Evolutionary conservation across 2,888 invertebrate genomes (phyloP), one percentile per base, ranked within the genome.

Genomic region (Dynastes tityus): DNA sequence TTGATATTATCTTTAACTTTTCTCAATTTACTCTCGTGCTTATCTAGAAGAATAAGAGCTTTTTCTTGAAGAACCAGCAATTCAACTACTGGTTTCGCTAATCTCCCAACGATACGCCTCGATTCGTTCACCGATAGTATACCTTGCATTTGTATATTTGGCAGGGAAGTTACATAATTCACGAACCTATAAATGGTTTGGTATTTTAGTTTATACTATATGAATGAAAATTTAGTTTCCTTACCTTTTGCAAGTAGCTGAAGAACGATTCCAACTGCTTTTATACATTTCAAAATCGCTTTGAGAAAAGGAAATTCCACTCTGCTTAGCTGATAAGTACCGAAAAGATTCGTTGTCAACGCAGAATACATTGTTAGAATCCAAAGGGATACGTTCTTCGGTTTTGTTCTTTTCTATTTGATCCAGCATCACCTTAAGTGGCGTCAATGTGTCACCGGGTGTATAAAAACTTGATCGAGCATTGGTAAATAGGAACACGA

Each of bases 261-360:
- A 61, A 0, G 85, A 85, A 27, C 81, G 82, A 11, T 81, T 79
- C 84, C 84, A 85, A 79, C 85, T 85, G 22, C 80, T 78, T 3
- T 68, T 40, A 81, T 82, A 84, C 22, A 80, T 70, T 5, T 82
- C 78, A 16, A 78, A 71, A 5, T 81, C 81, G 4, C 55, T 61
- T 2, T 79, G 68, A 51, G 76, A 74, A 76, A 84, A 84, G 4
- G 81, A 29, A 4, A 85, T 63, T 2, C 82, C 83, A 27, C 83
- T 75, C 49, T 85, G 82, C n/a, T 82, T 76, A 11, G 86, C 87
- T 4, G 85, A 84, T 71, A 88, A 81, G 82, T 83, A 85, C 61
- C 84, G 82, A 73, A 87, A 87, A 6, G 84, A 83, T 80, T 87
- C 87, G 79, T 88, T 88, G 75, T 88, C 88, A 55, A 87, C 84